Evolutionary conservation across 2,888 invertebrate species (phyloP).

Genomic region (Melinaea menophilus): DNA sequence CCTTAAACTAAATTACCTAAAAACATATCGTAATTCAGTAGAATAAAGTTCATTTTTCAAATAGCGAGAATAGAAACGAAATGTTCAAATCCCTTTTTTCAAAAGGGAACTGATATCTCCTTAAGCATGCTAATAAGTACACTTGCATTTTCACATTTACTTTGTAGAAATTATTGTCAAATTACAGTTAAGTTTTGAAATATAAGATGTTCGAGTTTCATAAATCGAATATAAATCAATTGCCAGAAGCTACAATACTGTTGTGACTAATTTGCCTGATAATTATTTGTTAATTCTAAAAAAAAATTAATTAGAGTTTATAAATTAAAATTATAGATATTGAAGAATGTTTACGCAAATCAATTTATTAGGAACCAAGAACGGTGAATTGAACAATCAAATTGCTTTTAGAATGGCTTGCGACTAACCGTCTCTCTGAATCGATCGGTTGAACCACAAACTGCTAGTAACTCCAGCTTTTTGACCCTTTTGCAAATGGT

Average conservation of each 20-base stretch:
- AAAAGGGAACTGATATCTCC: slow-evolving; percentile 25
- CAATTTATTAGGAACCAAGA: slow-evolving; percentile 33
- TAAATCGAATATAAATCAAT: too few species aligned
- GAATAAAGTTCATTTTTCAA: slow-evolving; percentile 9
- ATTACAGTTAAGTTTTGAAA: too few species aligned
- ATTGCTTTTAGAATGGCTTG: slow-evolving; percentile 56
- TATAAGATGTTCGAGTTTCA: too few species aligned
- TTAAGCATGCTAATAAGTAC: slow-evolving; percentile 33
- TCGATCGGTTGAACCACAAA: slow-evolving; percentile 48
- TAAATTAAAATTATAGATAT: not conserved
- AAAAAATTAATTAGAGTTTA: too few species aligned
- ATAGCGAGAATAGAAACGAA: not conserved
- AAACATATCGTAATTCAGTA: slow-evolving; percentile 11
- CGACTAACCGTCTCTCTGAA: slow-evolving; percentile 45
- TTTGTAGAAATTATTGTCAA: not conserved
- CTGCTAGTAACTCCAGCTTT: slow-evolving; percentile 64
- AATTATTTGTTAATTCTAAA: too few species aligned
- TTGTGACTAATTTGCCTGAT: too few species aligned
- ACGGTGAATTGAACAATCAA: slow-evolving; percentile 34
- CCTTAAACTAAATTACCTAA: slow-evolving; percentile 4
- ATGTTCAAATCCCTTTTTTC: slow-evolving; percentile 9
- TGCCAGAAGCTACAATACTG: too few species aligned
- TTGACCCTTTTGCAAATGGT: slow-evolving; percentile 64
- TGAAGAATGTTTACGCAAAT: slow-evolving; percentile 34
- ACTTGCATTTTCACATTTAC: slow-evolving; percentile 7